phyloP scores from a whole-genome alignment of 2,797 vertebrate species.

The Chelon auratus region DNA sequence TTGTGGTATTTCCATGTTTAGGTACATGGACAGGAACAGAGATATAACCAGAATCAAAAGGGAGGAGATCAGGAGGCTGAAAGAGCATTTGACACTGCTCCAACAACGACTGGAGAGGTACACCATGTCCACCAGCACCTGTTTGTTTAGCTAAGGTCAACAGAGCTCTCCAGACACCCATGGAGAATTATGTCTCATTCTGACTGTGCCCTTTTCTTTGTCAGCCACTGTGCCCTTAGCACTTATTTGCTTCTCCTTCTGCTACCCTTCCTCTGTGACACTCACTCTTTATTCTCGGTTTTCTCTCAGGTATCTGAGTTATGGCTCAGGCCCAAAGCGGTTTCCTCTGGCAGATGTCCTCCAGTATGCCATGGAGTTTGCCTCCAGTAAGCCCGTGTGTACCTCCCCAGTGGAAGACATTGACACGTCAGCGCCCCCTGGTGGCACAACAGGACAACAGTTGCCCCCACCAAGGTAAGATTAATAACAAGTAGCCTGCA shows the following conservation, averaged over 20 bases:
- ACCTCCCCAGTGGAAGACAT: constrained; percentile 95
- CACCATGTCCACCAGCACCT: background rate
- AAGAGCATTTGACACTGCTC: constrained; percentile 95
- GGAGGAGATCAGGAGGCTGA: constrained; percentile 97
- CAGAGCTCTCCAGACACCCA: constrained; percentile 5
- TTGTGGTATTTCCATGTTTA: constrained; percentile 57
- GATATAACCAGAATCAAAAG: constrained; percentile 97
- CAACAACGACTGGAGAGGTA: constrained; percentile 98
- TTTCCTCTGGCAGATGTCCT: constrained; percentile 99
- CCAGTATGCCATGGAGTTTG: constrained; percentile 98
- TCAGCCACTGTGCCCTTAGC: constrained; percentile 2
- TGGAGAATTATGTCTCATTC: constrained; percentile 15
- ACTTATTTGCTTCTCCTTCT: background rate
- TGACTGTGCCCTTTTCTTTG: background rate
- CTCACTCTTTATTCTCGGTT: constrained; percentile 5
- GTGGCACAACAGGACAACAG: constrained; percentile 83
- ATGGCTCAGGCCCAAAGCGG: constrained; percentile 98
- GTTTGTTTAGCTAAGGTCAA: constrained; percentile 25
- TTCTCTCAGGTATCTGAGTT: constrained; percentile 94
- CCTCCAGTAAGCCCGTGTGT: constrained; percentile 97
- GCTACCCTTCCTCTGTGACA: constrained; percentile 16
- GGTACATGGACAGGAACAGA: constrained; percentile 98
- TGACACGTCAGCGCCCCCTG: constrained; percentile 88
- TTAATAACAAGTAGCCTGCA: background rate
- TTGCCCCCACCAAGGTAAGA: constrained; percentile 87